Conservation (phyloP, 2,797 vertebrate species). For the Myripristis murdjan region DNA sequence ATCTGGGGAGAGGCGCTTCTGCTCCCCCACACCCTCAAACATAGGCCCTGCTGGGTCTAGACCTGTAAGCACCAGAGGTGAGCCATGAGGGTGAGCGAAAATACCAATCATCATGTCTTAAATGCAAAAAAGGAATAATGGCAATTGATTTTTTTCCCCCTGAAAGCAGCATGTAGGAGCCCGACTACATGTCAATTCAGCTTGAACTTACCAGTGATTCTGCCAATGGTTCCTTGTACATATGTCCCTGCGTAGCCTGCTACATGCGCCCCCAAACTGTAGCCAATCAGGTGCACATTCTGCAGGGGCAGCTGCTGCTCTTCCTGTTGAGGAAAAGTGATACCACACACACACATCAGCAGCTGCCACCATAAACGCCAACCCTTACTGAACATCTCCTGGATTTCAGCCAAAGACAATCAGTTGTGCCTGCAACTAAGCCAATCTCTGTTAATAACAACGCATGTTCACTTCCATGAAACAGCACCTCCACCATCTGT, state of each 20-base stretch:
- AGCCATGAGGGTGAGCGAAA: background rate
- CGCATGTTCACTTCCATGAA: constrained; percentile 41
- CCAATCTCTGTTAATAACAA: constrained; percentile 48
- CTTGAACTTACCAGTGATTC: constrained; percentile 91
- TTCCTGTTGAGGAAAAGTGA: constrained; percentile 79
- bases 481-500: constrained; percentile 64
- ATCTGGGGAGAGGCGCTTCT: constrained; percentile 93
- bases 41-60: constrained; percentile 96
- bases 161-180: background rate
- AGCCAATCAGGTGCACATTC: constrained; percentile 95
- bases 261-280: constrained; percentile 96
- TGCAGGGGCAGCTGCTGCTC: constrained; percentile 85
- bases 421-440: constrained; percentile 43
- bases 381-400: constrained; percentile 31
- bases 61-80: constrained; percentile 77
- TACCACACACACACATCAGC: constrained; percentile 40
- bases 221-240: constrained; percentile 89
- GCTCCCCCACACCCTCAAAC: constrained; percentile 91
- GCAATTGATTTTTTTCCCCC: no score
- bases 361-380: constrained; percentile 36
- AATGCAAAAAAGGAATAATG: background rate
- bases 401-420: constrained; percentile 42
- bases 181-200: background rate
- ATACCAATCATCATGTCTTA: background rate
- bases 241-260: constrained; percentile 93